Conservation (phyloP, 2,888 invertebrate genomes). For the Dryobota labecula region DNA sequence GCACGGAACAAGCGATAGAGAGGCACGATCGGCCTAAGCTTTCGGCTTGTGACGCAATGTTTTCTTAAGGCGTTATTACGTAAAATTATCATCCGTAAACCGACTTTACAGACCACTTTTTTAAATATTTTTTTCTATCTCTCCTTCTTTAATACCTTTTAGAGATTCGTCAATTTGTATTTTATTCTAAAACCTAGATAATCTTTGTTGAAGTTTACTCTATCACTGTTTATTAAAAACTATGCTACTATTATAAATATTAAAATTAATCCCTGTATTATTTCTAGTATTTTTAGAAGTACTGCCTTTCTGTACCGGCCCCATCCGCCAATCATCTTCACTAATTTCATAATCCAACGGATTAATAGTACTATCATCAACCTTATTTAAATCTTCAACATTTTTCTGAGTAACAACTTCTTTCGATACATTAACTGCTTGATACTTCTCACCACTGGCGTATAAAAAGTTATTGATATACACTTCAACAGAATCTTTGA, state of each 20-base stretch:
- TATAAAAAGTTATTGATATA: conserved; percentile 62
- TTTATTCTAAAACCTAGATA: conserved; percentile 55
- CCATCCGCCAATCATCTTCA: conserved; percentile 74
- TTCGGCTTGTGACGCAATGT: no score
- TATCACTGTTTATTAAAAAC: conserved; percentile 57
- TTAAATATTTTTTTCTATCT: no score
- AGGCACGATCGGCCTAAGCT: no score
- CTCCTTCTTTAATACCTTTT: neutral
- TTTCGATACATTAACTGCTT: conserved; percentile 5
- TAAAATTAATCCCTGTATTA: conserved; percentile 57
- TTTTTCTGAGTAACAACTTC: conserved; percentile 11
- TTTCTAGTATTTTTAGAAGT: conserved; percentile 10
- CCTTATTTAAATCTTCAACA: conserved; percentile 17
- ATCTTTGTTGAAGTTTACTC: conserved; percentile 25
- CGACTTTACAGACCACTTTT: no score
- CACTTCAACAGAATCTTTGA: conserved; percentile 74
- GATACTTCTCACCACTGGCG: conserved; percentile 17
- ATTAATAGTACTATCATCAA: conserved; percentile 44
- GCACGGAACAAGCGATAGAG: no score
- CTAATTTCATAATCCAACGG: conserved; percentile 70
- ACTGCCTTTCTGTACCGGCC: conserved; percentile 9
- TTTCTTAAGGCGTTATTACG: no score
- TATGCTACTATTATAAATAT: conserved; percentile 71
- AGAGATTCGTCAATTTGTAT: neutral
- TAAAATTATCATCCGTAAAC: no score